phyloP scores from a whole-genome alignment of 2,113 vertebrate species.

The Scomber colias region DNA sequence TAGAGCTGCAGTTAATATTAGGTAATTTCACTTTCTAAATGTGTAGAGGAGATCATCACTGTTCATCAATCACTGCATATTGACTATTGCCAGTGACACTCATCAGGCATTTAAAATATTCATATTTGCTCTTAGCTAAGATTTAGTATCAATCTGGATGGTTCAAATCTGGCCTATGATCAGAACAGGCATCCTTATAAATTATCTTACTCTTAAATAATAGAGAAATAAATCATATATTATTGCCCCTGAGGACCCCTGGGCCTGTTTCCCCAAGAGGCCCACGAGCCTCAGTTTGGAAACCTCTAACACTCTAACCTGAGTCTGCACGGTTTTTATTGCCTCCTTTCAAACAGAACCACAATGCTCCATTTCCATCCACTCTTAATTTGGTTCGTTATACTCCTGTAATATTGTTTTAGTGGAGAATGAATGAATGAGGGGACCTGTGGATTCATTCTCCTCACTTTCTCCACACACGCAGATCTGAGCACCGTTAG shows the following conservation, averaged over 20 bases:
- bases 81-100: too few species aligned
- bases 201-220: background rate
- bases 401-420: slow-evolving; percentile 35
- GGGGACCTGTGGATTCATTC: slow-evolving; percentile 41
- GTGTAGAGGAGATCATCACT: too few species aligned
- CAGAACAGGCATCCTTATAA: background rate
- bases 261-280: background rate
- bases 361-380: background rate
- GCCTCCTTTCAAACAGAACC: slow-evolving; percentile 1
- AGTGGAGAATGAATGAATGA: slow-evolving; percentile 32
- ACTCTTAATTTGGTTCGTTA: slow-evolving; percentile 27
- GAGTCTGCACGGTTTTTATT: background rate
- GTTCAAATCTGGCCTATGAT: background rate
- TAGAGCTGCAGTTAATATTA: too few species aligned
- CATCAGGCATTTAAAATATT: too few species aligned
- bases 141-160: background rate
- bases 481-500: slow-evolving; percentile 2
- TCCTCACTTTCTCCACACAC: slow-evolving; percentile 6
- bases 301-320: background rate
- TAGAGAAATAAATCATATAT: background rate
- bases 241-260: background rate
- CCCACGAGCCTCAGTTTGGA: slow-evolving; percentile 3
- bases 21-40: too few species aligned
- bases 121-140: too few species aligned
- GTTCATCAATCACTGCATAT: too few species aligned